Evolutionary conservation across 2,797 vertebrate genomes (phyloP).

Genomic region (Centroberyx gerrardi): DNA sequence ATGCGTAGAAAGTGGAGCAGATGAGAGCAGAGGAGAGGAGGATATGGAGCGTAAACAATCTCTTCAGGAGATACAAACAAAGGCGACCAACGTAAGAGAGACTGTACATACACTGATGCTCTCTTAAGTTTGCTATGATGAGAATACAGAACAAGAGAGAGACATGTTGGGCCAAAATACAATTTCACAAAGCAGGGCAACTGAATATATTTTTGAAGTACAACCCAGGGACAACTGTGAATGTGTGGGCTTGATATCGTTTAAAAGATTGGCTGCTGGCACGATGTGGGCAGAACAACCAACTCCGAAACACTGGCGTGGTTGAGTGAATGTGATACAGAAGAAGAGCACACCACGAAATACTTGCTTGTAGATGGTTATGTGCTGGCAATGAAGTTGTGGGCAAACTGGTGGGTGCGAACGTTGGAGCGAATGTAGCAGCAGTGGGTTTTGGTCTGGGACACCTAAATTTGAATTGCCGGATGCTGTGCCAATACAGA

Average conservation of each 20-base stretch:
- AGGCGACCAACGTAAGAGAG: conserved; percentile 34
- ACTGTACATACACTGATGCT: conserved; percentile 19
- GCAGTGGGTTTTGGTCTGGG: conserved; percentile 23
- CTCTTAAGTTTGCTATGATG: conserved; percentile 36
- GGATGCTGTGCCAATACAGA: too few relatives aligned
- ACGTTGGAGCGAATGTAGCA: neutral
- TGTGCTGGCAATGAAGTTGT: conserved; percentile 24
- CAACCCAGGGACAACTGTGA: conserved; percentile 24
- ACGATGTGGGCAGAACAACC: conserved; percentile 15
- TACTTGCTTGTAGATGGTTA: conserved; percentile 26
- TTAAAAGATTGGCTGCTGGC: conserved; percentile 40
- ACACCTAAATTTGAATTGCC: too few relatives aligned
- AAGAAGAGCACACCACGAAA: conserved; percentile 25
- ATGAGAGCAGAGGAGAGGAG: conserved; percentile 60
- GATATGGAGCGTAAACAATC: conserved; percentile 67
- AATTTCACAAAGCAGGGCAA: conserved; percentile 33
- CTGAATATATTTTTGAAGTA: conserved; percentile 27
- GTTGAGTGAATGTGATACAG: conserved; percentile 42
- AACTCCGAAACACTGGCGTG: conserved; percentile 13
- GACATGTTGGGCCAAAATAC: neutral
- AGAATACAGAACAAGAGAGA: conserved; percentile 23
- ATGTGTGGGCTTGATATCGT: conserved; percentile 38
- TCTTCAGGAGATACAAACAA: conserved; percentile 72
- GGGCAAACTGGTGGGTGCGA: conserved; percentile 8
- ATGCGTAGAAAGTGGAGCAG: conserved; percentile 72